Evolutionary conservation across 2,888 invertebrate genomes (phyloP).

Genomic region (Phalera bucephala): DNA sequence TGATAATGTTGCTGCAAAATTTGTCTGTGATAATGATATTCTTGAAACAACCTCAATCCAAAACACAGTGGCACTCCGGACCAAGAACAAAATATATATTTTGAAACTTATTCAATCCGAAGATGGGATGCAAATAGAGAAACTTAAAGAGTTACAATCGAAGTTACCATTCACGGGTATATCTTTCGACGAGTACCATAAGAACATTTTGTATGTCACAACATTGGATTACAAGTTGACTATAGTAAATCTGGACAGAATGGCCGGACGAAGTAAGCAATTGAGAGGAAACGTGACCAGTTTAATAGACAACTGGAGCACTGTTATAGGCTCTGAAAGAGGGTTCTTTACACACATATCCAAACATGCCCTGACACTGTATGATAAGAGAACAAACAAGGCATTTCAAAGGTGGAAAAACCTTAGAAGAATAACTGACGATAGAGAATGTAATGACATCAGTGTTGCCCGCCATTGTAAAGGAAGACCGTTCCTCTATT

Average conservation of each 20-base stretch:
- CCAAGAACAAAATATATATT: constrained; percentile 58
- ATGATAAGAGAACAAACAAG: constrained; percentile 65
- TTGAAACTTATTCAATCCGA: constrained; percentile 46
- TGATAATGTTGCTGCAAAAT: constrained; percentile 39
- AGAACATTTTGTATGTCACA: constrained; percentile 64
- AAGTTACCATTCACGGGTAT: constrained; percentile 64
- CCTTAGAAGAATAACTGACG: constrained; percentile 48
- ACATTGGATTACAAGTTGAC: constrained; percentile 54
- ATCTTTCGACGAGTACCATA: constrained; percentile 63
- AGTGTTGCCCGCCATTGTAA: constrained; percentile 53
- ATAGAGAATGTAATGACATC: constrained; percentile 55
- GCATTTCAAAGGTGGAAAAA: constrained; percentile 47
- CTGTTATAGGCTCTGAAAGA: constrained; percentile 58
- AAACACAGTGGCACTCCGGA: constrained; percentile 61
- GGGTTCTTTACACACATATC: constrained; percentile 56
- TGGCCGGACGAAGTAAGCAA: constrained; percentile 53
- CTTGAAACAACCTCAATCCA: constrained; percentile 62
- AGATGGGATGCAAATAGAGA: constrained; percentile 41
- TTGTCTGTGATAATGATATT: constrained; percentile 56
- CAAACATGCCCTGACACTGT: constrained; percentile 51
- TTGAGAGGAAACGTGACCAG: constrained; percentile 42
- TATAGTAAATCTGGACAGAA: constrained; percentile 65
- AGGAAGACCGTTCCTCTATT: constrained; percentile 50
- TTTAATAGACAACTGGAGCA: constrained; percentile 65
- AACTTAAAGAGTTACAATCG: constrained; percentile 55